Base-by-base conservation (phyloP, 1,140 invertebrate genomes). In the Panagrolaimus sp. region DNA sequence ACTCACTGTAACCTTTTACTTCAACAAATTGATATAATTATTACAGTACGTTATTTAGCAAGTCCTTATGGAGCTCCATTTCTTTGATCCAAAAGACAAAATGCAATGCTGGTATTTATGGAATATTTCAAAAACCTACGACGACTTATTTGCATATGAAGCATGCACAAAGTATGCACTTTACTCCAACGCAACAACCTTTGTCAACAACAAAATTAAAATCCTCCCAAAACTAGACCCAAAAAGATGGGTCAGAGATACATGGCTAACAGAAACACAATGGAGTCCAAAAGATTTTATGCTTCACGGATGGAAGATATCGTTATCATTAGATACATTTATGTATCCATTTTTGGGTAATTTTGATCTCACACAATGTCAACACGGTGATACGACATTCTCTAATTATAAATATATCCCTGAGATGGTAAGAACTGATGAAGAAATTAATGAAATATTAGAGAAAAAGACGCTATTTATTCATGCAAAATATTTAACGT, bases 261-360 rank as follows among this genome's bases (percentile, higher is more conserved):
- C 71, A 8, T 74, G 73, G 73, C 68, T 74, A 0, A 74, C 73
- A 2, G 27, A 70, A 25, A 69, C 70, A 0, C 25, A 67, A 0
- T 74, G 73, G 73, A 63, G 46, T 23, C 48, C 44, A 7, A 57
- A 20, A 3, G 73, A 74, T 27, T 74, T 74, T 48, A 66, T 74
- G 1, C 66, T 74, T 44, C 73, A 74, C 47, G 73, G 73, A 8
- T 74, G 73, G 73, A 71, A 74, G 42, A 42, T 42, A 27, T 53
- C 51, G 31, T 38, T 38, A 38, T 38, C 31, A 7, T 38, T 38
- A 7, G 31, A 38, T 38, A 38, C 31, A 4, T 38, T 38, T 38
- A 38, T 38, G 31, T 38, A 4, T 38, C 31, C 31, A 38, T 38
- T 38, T 38, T 38, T 38, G 31, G 31, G 7, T 38, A 38, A 38